Evolutionary conservation across 2,888 invertebrate genomes (phyloP).

Genomic region (Clivina fossor): DNA sequence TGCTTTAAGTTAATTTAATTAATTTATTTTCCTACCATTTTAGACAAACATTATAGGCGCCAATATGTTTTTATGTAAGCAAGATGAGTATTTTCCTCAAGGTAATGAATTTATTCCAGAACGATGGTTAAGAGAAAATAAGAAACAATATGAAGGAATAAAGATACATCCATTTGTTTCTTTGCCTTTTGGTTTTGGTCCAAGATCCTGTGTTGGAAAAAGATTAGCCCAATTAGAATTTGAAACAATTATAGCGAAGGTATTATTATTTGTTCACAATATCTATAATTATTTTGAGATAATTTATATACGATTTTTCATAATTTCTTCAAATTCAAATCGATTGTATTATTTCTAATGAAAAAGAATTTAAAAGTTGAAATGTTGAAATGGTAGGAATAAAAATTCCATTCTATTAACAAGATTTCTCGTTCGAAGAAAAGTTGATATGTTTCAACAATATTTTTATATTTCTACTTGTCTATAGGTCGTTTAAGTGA

Average conservation of each 20-base stretch:
- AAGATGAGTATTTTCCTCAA: conserved; percentile 44
- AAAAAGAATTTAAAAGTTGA: too few relatives aligned
- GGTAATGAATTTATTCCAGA: conserved; percentile 45
- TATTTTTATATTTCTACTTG: too few relatives aligned
- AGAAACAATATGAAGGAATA: conserved; percentile 45
- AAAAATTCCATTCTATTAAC: too few relatives aligned
- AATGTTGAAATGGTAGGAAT: too few relatives aligned
- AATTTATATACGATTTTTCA: too few relatives aligned
- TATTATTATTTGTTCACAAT: too few relatives aligned
- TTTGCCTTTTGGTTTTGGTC: conserved; percentile 67
- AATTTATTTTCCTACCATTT: conserved; percentile 19
- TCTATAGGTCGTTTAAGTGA: too few relatives aligned
- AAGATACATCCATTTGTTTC: conserved; percentile 61
- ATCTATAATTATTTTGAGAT: too few relatives aligned
- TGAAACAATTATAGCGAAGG: conserved; percentile 55
- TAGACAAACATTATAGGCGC: conserved; percentile 42
- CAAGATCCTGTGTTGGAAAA: conserved; percentile 66
- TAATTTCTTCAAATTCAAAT: too few relatives aligned
- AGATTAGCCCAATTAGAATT: conserved; percentile 71
- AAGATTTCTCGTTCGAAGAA: too few relatives aligned
- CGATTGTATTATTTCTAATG: too few relatives aligned
- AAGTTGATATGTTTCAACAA: too few relatives aligned
- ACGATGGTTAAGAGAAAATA: conserved; percentile 45
- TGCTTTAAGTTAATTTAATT: not conserved
- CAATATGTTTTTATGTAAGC: conserved; percentile 44